Percentiles rank a stretch among this genome's conserved stretches.
Evolutionary conservation across 2,113 vertebrate species (phyloP).

Genomic region (Scomber scombrus): DNA sequence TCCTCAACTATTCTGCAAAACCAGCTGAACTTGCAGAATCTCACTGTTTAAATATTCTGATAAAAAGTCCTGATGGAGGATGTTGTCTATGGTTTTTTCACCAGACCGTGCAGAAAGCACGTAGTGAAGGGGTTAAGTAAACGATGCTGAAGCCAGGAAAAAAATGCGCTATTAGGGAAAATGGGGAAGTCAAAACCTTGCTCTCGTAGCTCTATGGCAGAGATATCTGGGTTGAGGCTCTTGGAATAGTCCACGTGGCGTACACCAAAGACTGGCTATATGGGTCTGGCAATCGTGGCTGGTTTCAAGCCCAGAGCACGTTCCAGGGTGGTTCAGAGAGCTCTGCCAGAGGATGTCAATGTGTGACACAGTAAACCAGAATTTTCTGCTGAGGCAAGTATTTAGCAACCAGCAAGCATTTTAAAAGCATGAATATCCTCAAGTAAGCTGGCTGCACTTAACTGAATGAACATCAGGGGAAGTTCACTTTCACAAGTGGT

Average conservation of each 20-base stretch:
- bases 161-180: constrained; percentile 68
- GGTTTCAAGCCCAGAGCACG: constrained; percentile 61
- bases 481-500: constrained; percentile 1
- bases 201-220: constrained; percentile 69
- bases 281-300: constrained; percentile 60
- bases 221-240: constrained; percentile 72
- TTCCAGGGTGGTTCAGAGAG: constrained; percentile 63
- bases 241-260: constrained; percentile 76
- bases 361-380: constrained; percentile 73
- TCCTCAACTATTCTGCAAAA: neutral
- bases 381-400: constrained; percentile 69
- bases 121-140: constrained; percentile 65
- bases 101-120: constrained; percentile 16
- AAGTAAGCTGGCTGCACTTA: constrained; percentile 17
- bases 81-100: constrained; percentile 35
- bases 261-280: constrained; percentile 60
- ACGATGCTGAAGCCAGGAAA: constrained; percentile 66
- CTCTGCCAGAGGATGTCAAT: constrained; percentile 75
- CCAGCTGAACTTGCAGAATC: neutral
- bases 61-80: neutral
- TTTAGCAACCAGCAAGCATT: constrained; percentile 54
- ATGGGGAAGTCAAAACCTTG: constrained; percentile 61
- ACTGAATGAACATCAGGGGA: constrained; percentile 16
- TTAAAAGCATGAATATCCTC: constrained; percentile 37
- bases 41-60: neutral